Evolutionary conservation across 2,888 invertebrate species (phyloP), one percentile per base, ranked within the genome.

Genomic region (Apamea crenata): DNA sequence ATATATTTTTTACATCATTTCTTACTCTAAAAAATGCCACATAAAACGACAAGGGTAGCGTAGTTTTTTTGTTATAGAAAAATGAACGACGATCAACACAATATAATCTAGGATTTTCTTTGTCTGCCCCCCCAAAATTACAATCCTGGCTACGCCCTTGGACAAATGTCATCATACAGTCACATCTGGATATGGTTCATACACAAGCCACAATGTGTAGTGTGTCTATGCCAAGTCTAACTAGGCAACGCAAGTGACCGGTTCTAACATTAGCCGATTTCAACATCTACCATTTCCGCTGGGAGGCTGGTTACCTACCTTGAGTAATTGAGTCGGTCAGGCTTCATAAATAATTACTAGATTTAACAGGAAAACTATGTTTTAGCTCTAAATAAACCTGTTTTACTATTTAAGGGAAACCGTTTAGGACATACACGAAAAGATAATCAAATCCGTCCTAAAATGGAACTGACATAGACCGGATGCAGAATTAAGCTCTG

Each of bases 261-360:
- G 82, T 81, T 79, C 67, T 50, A 56, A 56, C 53, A 71, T 44
- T 63, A 47, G 53, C 32, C 25, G 29, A 74, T 88, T 88, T 84
- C 88, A 70, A 82, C 90, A 88, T 80, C 14, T 6, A 40, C 56
- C 63, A 56, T 88, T 87, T 87, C 85, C 88, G 86, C 47, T 74
- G 21, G 21, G 63, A 67, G 61, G 25, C 66, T 74, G 53, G n/a
- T 44, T 68, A 72, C 69, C 14, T n/a, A 69, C 69, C 8, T 32
- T 4, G 56, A 76, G 53, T 66, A 81, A 81, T 77, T 81, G 53
- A 65, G 36, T 73, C 65, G 12, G 66, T 67, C 74, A 61, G 29
- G 66, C 44, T 77, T 85, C 77, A 87, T 87, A 77, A 80, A 77
- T 87, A 77, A 77, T 68, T 68, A 66, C 67, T 77, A 65, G 74